phyloP scores from a whole-genome alignment of 2,113 vertebrate genomes.

The Bos indicus region DNA sequence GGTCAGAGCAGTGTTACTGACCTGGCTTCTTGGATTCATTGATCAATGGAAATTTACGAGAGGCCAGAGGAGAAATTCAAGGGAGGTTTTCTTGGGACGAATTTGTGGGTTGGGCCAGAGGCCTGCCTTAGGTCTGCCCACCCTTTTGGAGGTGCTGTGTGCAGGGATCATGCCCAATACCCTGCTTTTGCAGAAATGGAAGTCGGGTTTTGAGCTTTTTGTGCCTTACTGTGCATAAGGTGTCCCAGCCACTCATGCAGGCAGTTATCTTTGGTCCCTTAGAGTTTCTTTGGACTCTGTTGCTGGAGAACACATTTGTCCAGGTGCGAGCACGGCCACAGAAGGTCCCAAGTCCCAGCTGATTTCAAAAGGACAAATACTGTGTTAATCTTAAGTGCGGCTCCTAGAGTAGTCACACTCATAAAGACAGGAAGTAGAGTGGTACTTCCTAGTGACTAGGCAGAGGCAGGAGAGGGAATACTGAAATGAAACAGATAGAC shows the following conservation, averaged over 20 bases:
- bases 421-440: not conserved
- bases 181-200: not conserved
- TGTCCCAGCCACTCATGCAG: too few species aligned
- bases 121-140: not conserved
- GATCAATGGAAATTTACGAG: not conserved
- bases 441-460: not conserved
- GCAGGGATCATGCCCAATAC: not conserved
- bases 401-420: not conserved
- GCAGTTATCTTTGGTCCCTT: not conserved
- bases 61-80: not conserved
- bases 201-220: not conserved
- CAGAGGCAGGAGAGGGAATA: not conserved
- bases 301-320: not conserved
- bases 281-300: not conserved
- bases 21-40: not conserved
- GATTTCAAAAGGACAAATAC: not conserved
- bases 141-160: not conserved
- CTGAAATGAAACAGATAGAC: not conserved
- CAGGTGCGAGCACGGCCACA: fast-evolving
- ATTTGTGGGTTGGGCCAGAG: not conserved
- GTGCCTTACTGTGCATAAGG: not conserved
- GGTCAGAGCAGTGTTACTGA: not conserved
- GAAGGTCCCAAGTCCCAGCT: not conserved
- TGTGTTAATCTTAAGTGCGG: fast-evolving
- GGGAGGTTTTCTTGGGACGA: not conserved